Percentiles rank a stretch among this genome's conserved stretches.
These are phyloP conservation scores for Percopsis omiscomaycus DNA, from an alignment of 2,797 vertebrate species.

Conservation along the genomic window DNA sequence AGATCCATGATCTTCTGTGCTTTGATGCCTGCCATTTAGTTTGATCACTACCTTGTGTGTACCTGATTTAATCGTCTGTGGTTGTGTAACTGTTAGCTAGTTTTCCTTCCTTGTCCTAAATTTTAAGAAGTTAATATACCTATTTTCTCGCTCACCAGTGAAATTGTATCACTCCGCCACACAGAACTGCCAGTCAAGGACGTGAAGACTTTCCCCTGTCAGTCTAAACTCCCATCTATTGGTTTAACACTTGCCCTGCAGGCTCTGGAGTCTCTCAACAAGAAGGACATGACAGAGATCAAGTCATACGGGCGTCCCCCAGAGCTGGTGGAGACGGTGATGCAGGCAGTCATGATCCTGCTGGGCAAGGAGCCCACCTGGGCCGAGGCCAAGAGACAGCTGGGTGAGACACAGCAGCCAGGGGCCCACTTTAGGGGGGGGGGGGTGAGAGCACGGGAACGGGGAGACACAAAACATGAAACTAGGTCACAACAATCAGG, in stretches of 20 bases:
- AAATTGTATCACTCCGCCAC: too few species aligned
- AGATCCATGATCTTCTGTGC: too few species aligned
- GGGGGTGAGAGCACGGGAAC: constrained; percentile 14
- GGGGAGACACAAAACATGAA: not conserved
- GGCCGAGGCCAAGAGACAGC: constrained; percentile 89
- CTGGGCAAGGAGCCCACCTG: constrained; percentile 86
- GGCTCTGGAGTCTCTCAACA: constrained; percentile 91
- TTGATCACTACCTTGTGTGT: not conserved
- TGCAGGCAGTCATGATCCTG: constrained; percentile 92
- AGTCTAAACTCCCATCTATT: not conserved
- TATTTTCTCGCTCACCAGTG: too few species aligned
- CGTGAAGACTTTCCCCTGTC: not conserved
- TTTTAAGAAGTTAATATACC: too few species aligned
- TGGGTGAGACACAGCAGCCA: constrained; percentile 73
- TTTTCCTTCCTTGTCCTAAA: too few species aligned
- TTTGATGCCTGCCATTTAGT: not conserved
- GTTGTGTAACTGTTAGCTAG: not conserved
- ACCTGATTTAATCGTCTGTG: not conserved
- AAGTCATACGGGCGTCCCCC: constrained; percentile 89
- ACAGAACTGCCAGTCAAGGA: too few species aligned
- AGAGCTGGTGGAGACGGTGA: constrained; percentile 86
- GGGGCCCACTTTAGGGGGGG: not conserved
- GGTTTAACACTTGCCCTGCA: constrained; percentile 39
- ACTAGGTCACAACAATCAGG: not conserved
- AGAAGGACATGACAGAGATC: constrained; percentile 91